Base-by-base conservation (phyloP, 2,888 invertebrate genomes). In the Phengaris alcon region DNA sequence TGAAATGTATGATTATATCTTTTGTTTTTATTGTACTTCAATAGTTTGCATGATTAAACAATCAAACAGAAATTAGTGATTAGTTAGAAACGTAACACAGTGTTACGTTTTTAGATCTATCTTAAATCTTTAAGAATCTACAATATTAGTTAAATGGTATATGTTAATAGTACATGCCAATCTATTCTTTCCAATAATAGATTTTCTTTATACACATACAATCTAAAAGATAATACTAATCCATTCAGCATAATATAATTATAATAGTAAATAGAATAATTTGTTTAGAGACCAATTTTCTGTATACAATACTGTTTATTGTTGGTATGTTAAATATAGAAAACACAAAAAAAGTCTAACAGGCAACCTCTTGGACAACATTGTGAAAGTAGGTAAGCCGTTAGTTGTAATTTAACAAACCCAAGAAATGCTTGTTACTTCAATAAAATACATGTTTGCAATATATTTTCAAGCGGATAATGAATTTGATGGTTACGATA, bases 401-500 rank as follows among this genome's bases (percentile, higher is more conserved):
- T 12, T 22, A 73, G n/a, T 35, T 54, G 73, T 73, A 76, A 76
- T 70, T 73, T 73, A 52, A 77, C 76, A 74, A 54, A 73, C 74
- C 57, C 73, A 75, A 76, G 68, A 77, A 77, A 77, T 74, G 48
- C 74, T 77, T 75, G 70, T 77, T 78, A 77, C 74, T 77, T 80
- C 76, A 72, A 76, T 75, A 78, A 81, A 76, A 77, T 69, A 69
- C 57, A 75, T 68, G 75, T 78, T 75, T n/a, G 55, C 57, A 73
- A 76, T 75, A 64, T 75, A 64, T 76, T 74, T 77, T 74, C 54
- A 74, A 75, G 73, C 69, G 68, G 74, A 74, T 75, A 75, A 78
- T 78, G 78, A 77, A 80, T 78, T 79, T 80, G 76, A 79, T 79
- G 78, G 76, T 79, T 79, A 79, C 76, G 75, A 74, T 78, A 81